Conservation (phyloP, 2,888 invertebrate genomes). For the Teleogryllus oceanicus region DNA sequence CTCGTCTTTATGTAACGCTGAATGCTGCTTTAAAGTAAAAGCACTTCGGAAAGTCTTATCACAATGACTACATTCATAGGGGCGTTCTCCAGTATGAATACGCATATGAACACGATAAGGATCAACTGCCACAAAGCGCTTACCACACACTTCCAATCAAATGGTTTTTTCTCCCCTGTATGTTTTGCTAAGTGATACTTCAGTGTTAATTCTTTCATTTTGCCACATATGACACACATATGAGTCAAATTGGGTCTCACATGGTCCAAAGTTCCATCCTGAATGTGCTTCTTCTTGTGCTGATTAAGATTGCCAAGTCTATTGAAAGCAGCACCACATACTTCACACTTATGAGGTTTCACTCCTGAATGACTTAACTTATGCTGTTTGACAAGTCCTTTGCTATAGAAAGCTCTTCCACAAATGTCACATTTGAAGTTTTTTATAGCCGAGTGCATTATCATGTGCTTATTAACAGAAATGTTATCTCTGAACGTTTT, state of each 20-base stretch:
- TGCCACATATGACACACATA: conserved; percentile 35
- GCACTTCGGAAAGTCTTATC: conserved; percentile 34
- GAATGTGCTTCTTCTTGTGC: conserved; percentile 35
- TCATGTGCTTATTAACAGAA: conserved; percentile 30
- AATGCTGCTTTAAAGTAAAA: conserved; percentile 36
- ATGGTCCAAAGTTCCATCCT: not conserved
- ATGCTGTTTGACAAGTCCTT: conserved; percentile 35
- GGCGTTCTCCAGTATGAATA: conserved; percentile 34
- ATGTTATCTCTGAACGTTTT: conserved; percentile 34
- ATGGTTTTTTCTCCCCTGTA: conserved; percentile 37
- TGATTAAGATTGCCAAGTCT: conserved; percentile 36
- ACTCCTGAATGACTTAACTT: conserved; percentile 35
- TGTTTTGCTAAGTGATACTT: conserved; percentile 37
- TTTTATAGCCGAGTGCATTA: conserved; percentile 32
- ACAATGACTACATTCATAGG: conserved; percentile 34
- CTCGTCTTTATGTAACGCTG: conserved; percentile 35
- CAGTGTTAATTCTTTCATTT: conserved; percentile 35
- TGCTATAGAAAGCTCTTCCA: conserved; percentile 32
- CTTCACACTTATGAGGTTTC: conserved; percentile 34
- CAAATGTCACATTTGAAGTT: conserved; percentile 33
- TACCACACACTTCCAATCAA: conserved; percentile 36
- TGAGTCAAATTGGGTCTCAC: conserved; percentile 23
- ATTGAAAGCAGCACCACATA: conserved; percentile 36
- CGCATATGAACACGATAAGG: conserved; percentile 36
- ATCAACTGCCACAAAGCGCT: conserved; percentile 35